Evolutionary conservation across 1,140 invertebrate species (phyloP).

Genomic region (Heliothis subflexa): DNA sequence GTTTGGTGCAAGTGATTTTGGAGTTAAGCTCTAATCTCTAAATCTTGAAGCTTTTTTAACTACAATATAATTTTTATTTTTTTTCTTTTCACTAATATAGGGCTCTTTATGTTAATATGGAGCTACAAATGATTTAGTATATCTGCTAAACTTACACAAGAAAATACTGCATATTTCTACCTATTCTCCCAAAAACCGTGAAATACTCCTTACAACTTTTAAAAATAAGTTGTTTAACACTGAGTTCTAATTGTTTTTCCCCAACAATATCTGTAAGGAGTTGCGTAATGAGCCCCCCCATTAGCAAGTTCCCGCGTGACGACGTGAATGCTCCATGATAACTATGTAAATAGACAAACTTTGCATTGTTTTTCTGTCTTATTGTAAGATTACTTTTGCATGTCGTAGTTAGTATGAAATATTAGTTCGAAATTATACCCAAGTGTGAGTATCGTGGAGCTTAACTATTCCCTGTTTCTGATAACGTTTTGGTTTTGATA

Average conservation of each 20-base stretch:
- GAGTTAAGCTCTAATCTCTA: no score
- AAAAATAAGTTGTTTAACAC: not conserved
- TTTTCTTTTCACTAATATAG: no score
- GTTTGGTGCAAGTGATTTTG: not conserved
- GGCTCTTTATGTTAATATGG: no score
- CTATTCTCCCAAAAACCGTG: no score
- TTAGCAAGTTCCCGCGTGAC: conserved; percentile 53
- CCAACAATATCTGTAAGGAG: conserved; percentile 11
- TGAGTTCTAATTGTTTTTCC: conserved; percentile 50
- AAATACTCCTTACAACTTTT: not conserved
- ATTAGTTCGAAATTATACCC: no score
- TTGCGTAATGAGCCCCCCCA: conserved; percentile 58
- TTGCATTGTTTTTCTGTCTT: conserved; percentile 47
- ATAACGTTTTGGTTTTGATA: no score
- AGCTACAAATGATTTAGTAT: no score
- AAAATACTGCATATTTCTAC: no score
- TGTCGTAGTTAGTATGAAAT: not conserved
- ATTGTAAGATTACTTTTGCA: conserved; percentile 41
- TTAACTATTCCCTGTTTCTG: not conserved
- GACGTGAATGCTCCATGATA: conserved; percentile 45
- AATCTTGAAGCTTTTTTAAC: no score
- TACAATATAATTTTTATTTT: no score
- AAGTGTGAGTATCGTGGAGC: not conserved
- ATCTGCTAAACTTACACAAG: no score
- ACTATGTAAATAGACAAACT: conserved; percentile 49